Evolutionary conservation across 1,140 invertebrate species (phyloP).

Genomic region (Nasonia giraulti): DNA sequence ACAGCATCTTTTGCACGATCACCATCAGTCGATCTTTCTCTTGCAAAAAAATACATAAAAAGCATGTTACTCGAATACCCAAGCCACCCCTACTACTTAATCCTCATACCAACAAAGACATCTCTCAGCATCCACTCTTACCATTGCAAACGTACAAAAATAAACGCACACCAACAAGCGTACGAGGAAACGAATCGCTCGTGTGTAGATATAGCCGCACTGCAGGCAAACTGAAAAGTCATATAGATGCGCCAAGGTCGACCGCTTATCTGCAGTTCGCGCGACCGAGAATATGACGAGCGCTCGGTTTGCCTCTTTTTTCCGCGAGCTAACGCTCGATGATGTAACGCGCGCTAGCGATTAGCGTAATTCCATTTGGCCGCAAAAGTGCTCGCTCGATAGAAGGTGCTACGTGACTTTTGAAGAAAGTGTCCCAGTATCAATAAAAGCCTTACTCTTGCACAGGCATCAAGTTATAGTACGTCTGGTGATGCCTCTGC

Average conservation of each 20-base stretch:
- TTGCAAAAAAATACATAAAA: no score
- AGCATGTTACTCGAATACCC: no score
- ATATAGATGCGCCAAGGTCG: constrained; percentile 59
- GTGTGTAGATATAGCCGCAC: not conserved
- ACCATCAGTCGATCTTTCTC: no score
- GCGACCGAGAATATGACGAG: not conserved
- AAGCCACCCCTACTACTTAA: no score
- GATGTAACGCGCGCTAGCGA: constrained; percentile 63
- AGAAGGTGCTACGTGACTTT: no score
- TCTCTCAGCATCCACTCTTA: not conserved
- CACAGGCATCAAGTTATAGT: constrained; percentile 65
- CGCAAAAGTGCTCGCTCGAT: constrained; percentile 7
- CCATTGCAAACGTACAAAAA: no score
- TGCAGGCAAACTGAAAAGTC: constrained; percentile 11
- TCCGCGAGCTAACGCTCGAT: constrained; percentile 54
- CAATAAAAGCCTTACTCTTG: constrained; percentile 65
- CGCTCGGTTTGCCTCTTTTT: not conserved
- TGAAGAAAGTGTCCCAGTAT: no score
- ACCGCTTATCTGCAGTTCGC: constrained; percentile 57
- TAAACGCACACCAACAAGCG: no score
- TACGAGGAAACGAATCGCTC: not conserved
- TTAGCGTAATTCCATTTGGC: constrained; percentile 67
- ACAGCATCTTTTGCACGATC: no score
- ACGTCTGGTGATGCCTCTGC: constrained; percentile 58
- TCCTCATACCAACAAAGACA: no score